Conservation (phyloP, 2,888 invertebrate genomes). For the Camptogramma bilineatum region DNA sequence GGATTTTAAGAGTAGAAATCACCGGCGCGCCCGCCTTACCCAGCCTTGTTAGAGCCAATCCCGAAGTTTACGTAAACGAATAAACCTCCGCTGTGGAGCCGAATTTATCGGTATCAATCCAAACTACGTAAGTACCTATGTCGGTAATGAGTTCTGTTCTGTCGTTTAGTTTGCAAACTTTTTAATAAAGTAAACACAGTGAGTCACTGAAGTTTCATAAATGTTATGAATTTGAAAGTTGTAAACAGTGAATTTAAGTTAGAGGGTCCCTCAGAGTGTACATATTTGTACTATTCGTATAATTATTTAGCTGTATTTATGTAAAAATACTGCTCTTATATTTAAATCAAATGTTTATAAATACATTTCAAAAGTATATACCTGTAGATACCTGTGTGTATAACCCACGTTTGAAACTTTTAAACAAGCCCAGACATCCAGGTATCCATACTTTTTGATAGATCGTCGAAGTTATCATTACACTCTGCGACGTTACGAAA, state of each 20-base stretch:
- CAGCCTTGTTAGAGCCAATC: constrained; percentile 84
- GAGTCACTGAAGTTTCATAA: not conserved
- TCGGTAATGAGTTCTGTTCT: constrained; percentile 39
- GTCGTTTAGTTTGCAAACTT: constrained; percentile 34
- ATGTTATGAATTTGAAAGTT: not conserved
- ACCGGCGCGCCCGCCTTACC: constrained; percentile 76
- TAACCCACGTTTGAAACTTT: too few relatives aligned
- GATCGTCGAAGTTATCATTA: too few relatives aligned
- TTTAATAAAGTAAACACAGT: constrained; percentile 14
- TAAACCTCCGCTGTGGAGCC: constrained; percentile 76
- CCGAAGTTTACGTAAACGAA: constrained; percentile 85
- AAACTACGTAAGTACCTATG: constrained; percentile 48
- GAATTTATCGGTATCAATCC: constrained; percentile 77
- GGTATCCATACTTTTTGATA: too few relatives aligned
- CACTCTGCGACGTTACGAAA: too few relatives aligned
- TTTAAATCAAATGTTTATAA: not conserved
- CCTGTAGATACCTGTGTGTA: too few relatives aligned
- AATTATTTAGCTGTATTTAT: too few relatives aligned
- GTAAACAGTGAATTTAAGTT: not conserved
- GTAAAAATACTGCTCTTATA: too few relatives aligned
- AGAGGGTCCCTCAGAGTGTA: too few relatives aligned
- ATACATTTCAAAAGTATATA: not conserved
- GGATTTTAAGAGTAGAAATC: constrained; percentile 86
- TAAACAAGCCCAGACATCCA: too few relatives aligned
- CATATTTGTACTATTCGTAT: too few relatives aligned